Base-by-base conservation (phyloP, 2,888 invertebrate species). In the Chymomyza procnemis region DNA sequence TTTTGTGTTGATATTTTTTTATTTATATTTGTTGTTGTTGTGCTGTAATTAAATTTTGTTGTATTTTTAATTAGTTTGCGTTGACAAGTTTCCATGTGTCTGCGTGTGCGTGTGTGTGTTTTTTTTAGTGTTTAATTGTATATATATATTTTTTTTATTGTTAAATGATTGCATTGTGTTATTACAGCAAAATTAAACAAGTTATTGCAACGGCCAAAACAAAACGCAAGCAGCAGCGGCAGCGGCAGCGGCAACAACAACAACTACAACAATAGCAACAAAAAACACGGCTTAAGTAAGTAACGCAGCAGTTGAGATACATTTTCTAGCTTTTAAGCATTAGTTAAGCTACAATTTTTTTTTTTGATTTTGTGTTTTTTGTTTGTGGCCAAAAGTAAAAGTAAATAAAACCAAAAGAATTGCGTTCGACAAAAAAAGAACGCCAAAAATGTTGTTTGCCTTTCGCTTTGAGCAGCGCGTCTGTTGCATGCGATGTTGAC, bases 21-120 rank as follows among this genome's bases (percentile, higher is more conserved):
- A 47, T 57, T 58, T 30, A 4, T 26, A 26, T 64, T 58, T 52
- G 34, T 22, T 22, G 54, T 62, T 41, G 52, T 19, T 61, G 12
- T 34, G 34, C n/a, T 47, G 54, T 52, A 62, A 62, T 55, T 62
- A 55, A 55, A 16, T 41, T 41, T 63, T 63, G 58, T 50, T 64
- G 64, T 64, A 56, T 47, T 34, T 64, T 57, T 56, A 56, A 63
- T 63, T 63, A 22, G 50, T 50, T 50, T 19, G 19, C 50, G 50
- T 18, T 50, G 50, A 50, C 50, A 50, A 50, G 18, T 50, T 50
- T n/a, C n/a, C n/a, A n/a, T n/a, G n/a, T n/a, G n/a, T n/a, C n/a
- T n/a, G n/a, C n/a, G n/a, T n/a, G n/a, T n/a, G n/a, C n/a, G n/a
- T n/a, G n/a, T n/a, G n/a, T n/a, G n/a, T n/a, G n/a, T 48, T 30